Evolutionary conservation across 2,888 invertebrate species (phyloP), one percentile per base, ranked within the genome.

Genomic region (Lycophotia porphyrea): DNA sequence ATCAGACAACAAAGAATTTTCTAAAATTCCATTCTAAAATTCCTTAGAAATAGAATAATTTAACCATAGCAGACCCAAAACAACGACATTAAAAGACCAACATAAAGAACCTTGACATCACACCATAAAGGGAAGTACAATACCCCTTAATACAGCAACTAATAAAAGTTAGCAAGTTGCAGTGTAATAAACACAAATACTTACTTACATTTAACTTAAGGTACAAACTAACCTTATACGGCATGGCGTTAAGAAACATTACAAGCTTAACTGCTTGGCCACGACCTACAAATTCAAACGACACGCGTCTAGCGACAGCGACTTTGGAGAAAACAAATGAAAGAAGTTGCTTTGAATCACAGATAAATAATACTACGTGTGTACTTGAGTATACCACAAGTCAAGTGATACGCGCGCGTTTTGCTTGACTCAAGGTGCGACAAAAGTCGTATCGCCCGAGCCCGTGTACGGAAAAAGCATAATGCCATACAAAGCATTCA

Each of bases 401-500:
- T n/a, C n/a, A n/a, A n/a, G n/a, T n/a, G n/a, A n/a, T n/a, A 27
- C 13, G 15, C 58, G 58, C 31, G 58, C 58, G 18, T 31, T 21
- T 58, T 58, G 21, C 8, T 58, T 31, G 8, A 18, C 58, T 31
- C 18, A 31, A 31, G 58, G 21, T 21, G 58, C 58, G 58, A 60
- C 9, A 1, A 60, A 60, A 39, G 36, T 39, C 63, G 39, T 39
- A 63, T 34, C 24, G 34, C 15, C 36, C 61, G 61, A 36, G 36
- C 24, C 8, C 24, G n/a, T 36, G 24, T 34, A 63, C 7, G 3
- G 24, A 15, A 3, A 63, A 3, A 15, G 0, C 27, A 11, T 68
- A 68, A 84, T 65, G 61, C 31, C 60, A 74, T 79, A 49, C 72
- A 70, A 84, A 73, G 34, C 36, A 11, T n/a, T 71, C 2, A 71